phyloP scores from a whole-genome alignment of 2,113 vertebrate species.

The Isichthys henryi region DNA sequence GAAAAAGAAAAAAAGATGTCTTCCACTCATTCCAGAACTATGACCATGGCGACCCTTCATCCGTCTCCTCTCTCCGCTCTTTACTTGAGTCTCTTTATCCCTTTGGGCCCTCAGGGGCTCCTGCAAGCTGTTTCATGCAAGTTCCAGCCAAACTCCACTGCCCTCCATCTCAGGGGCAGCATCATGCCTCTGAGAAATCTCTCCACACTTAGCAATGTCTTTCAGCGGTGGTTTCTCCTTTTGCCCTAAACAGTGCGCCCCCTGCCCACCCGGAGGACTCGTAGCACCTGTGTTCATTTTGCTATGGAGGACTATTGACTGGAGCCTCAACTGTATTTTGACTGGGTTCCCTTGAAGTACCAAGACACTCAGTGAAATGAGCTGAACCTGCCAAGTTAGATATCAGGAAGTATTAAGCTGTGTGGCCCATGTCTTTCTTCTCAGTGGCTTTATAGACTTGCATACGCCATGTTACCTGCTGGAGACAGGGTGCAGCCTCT shows the following conservation, averaged over 20 bases:
- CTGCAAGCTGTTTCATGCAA: not conserved
- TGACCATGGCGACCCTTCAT: slow-evolving; percentile 28
- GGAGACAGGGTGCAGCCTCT: not conserved
- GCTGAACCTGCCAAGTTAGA: not conserved
- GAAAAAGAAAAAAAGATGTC: slow-evolving; percentile 52
- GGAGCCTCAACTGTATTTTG: not conserved
- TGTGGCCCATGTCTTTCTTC: not conserved
- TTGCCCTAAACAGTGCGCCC: not conserved
- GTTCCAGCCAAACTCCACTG: not conserved
- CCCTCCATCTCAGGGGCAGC: not conserved
- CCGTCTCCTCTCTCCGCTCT: slow-evolving; percentile 3
- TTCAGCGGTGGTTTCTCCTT: not conserved
- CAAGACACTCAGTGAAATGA: not conserved
- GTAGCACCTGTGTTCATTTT: not conserved
- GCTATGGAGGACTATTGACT: not conserved
- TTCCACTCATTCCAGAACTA: slow-evolving; percentile 53
- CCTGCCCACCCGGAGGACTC: not conserved
- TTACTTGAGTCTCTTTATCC: slow-evolving; percentile 24
- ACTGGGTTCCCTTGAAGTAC: not conserved
- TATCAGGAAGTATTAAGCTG: not conserved
- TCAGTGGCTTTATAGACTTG: not conserved
- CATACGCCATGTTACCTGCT: not conserved
- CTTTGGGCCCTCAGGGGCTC: not conserved
- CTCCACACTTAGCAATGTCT: not conserved
- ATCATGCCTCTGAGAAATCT: not conserved